phyloP scores from a whole-genome alignment of 2,797 vertebrate species.

The Fringilla coelebs region DNA sequence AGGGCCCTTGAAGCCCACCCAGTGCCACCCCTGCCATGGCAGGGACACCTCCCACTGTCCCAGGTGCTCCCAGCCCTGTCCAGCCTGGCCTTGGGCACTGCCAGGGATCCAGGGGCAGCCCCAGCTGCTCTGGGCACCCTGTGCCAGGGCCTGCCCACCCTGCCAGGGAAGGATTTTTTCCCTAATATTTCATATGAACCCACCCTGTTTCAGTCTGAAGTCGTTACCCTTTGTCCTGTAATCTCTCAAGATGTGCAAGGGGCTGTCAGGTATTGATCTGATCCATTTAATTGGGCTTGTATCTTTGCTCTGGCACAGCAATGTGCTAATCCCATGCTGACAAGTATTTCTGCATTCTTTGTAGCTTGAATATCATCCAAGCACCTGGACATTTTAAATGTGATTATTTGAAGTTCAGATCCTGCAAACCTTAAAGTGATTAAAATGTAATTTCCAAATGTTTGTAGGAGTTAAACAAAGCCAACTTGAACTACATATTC shows the following conservation, averaged over 20 bases:
- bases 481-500: not conserved
- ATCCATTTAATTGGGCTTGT: not conserved
- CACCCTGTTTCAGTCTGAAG: not conserved
- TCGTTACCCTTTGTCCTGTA: not conserved
- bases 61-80: not conserved
- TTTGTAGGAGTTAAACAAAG: conserved; percentile 1
- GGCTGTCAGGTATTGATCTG: not conserved
- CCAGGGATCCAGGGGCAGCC: not conserved
- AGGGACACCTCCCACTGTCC: not conserved
- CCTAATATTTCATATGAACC: not conserved
- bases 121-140: not conserved
- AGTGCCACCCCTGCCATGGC: too few relatives aligned
- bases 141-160: not conserved
- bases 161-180: not conserved
- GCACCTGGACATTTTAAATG: not conserved
- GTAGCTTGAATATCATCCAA: not conserved
- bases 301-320: not conserved
- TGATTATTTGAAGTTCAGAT: not conserved
- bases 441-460: not conserved
- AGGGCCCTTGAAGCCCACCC: not conserved
- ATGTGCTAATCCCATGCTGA: not conserved
- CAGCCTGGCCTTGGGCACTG: not conserved
- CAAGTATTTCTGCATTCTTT: not conserved
- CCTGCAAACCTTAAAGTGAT: not conserved
- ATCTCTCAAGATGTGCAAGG: not conserved